phyloP scores from a whole-genome alignment of 2,113 vertebrate species.

The Cheilinus undulatus region DNA sequence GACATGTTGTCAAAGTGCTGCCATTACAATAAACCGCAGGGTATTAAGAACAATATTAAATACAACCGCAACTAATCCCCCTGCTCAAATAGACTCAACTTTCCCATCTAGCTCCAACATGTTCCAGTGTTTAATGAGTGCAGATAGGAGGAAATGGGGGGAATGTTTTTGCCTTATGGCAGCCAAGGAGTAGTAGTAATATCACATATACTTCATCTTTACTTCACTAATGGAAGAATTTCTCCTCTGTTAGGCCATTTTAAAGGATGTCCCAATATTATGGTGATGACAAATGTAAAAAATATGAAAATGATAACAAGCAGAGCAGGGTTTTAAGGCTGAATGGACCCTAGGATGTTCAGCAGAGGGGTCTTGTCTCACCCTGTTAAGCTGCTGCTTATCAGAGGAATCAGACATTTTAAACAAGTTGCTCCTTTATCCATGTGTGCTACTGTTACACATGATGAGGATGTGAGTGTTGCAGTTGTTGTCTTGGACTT shows the following conservation, averaged over 20 bases:
- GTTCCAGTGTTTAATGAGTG: constrained; percentile 44
- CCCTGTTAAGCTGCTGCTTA: neutral
- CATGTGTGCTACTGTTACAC: no score
- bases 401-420: neutral
- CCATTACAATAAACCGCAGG: constrained; percentile 60
- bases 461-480: no score
- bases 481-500: no score
- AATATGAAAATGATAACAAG: neutral
- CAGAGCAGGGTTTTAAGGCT: neutral
- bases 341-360: neutral
- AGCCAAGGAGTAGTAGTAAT: constrained; percentile 12
- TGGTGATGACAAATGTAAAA: neutral
- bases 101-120: constrained; percentile 51
- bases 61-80: constrained; percentile 61
- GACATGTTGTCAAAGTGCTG: constrained; percentile 48
- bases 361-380: neutral
- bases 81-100: constrained; percentile 57
- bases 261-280: neutral
- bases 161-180: constrained; percentile 56
- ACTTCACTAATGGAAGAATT: constrained; percentile 6
- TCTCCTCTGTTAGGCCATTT: neutral
- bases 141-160: constrained; percentile 52
- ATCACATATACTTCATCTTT: constrained; percentile 33
- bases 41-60: constrained; percentile 69
- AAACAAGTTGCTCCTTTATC: no score